Evolutionary conservation across 2,113 vertebrate genomes (phyloP), one percentile per base, ranked within the genome.

Genomic region (Ranitomeya variabilis): DNA sequence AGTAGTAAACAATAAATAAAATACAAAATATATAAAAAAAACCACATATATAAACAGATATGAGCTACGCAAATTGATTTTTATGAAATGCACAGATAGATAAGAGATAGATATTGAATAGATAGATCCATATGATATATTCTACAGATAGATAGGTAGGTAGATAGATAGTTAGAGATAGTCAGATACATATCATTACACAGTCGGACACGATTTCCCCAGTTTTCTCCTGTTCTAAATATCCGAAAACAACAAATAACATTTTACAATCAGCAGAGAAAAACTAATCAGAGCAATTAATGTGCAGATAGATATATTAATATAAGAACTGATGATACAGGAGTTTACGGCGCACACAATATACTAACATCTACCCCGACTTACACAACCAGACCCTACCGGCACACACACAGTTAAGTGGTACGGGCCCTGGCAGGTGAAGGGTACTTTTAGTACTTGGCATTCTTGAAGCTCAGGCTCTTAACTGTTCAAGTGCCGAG

Each of bases 401-500:
- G 51, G 82, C 66, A 71, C 21, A 55, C 82, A 55, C 26, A n/a
- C 51, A 11, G 82, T 84, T 83, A 84, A 84, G 67, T 1, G 11
- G 64, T 13, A 6, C 45, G 19, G 80, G 52, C 14, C 45, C 60
- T 45, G 82, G 51, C 82, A 69, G 64, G 82, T 84, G 82, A 84
- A 23, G 64, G 82, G 45, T 55, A 81, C 80, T 81, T 31, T 59
- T 62, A 19, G 80, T 59, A 62, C 37, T 83, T 14, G 64, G 57
- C 45, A 26, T 66, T 83, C 64, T 83, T 21, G 11, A 69, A 67
- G 19, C 81, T 45, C 12, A 67, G 82, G 8, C 82, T 26, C 64
- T 71, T 67, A 52, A 84, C n/a, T 54, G 81, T 55, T 71, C 64
- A 55, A 84, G 64, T 69, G 66, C 64, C 45, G n/a, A 55, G 21